A percentile compares a stretch with the other conserved stretches of the same genome.
phyloP scores from a whole-genome alignment of 2,797 vertebrate genomes.

The Serranus cabrilla region DNA sequence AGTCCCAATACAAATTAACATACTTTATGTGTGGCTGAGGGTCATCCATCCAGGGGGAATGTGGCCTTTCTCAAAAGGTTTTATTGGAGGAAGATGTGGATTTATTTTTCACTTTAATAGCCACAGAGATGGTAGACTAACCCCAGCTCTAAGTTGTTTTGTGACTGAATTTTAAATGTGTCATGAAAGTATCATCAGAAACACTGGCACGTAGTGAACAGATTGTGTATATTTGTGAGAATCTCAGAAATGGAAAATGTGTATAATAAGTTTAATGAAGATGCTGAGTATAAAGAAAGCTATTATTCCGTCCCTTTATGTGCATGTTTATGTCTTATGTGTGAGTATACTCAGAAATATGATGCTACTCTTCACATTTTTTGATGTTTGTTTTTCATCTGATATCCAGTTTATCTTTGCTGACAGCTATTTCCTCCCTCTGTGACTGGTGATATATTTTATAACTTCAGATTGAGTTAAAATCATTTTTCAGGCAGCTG shows the following conservation, averaged over 20 bases:
- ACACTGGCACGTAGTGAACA: not conserved
- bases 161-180: not conserved
- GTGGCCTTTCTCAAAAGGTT: not conserved
- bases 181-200: not conserved
- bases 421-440: constrained; percentile 26
- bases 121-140: not conserved
- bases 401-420: constrained; percentile 8
- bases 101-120: constrained; percentile 6
- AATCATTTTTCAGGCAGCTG: not conserved
- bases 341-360: not conserved
- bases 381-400: constrained; percentile 23
- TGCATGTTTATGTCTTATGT: not conserved
- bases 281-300: no score
- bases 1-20: not conserved
- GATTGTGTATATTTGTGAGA: not conserved
- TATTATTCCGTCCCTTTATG: not conserved
- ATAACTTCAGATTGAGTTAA: constrained; percentile 11
- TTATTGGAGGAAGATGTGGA: not conserved
- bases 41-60: not conserved
- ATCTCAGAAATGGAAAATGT: not conserved
- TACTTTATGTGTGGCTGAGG: not conserved
- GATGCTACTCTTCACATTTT: not conserved
- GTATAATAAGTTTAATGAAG: no score
- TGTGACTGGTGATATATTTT: constrained; percentile 1
- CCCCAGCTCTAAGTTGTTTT: not conserved